Base-by-base conservation (phyloP, 2,113 vertebrate species). In the Seriola dumerili region DNA sequence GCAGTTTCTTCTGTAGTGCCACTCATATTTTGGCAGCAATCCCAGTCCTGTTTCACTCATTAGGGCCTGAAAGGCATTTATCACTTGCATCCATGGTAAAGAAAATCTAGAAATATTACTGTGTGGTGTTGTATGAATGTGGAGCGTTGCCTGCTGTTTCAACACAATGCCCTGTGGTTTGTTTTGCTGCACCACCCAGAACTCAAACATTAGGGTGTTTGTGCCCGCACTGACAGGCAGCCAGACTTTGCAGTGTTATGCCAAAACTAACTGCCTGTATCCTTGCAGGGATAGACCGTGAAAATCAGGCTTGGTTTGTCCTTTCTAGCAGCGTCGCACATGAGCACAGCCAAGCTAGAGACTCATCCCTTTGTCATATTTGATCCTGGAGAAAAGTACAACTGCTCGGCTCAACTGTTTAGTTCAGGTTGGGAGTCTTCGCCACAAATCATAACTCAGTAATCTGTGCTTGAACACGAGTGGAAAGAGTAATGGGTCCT, bases 201-300 rank as follows among this genome's bases (percentile, higher is more conserved):
- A 85, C 50, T 88, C 91, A 93, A 92, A 94, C 91, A 92, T 81
- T 46, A 59, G 78, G 69, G 58, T 91, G 80, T 91, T 87, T 92
- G 90, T 69, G 74, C 36, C 74, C 40, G 34, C 73, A 74, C 86
- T 91, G 91, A 91, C 79, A 86, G 55, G 14, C 80, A n/a, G 69
- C 78, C 88, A 83, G 83, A 71, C 76, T 71, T 68, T 66, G 69
- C 76, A 34, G 54, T n/a, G 62, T 67, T 62, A 16, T 69, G 85
- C 91, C 89, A 88, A 91, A 91, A 83, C 87, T 77, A 94, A 89
- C 86, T 46, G 74, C 36, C 78, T 78, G 73, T 78, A 83, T 80
- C 75, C 83, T 89, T 72, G 55, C 52, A 70, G 85, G 71, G 65
- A 87, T 19, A 76, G 65, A 77, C 62, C 46, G 7, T 75, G 74